phyloP scores from a whole-genome alignment of 35 echinoderm and acorn worm genomes.

The Hemicentrotus pulcherrimus region DNA sequence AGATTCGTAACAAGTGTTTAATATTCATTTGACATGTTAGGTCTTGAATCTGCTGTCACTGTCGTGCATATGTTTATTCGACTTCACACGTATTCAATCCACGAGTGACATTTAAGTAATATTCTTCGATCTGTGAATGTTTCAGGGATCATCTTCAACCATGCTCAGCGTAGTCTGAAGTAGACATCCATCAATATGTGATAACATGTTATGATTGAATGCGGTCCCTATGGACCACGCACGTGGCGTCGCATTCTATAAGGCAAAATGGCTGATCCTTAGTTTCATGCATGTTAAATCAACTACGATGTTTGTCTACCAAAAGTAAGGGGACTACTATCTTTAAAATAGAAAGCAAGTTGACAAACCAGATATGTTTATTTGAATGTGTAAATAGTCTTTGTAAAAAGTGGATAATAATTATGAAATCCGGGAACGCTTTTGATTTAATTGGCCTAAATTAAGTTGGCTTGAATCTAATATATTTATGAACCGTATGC shows the following conservation, averaged over 20 bases:
- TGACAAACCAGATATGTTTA: background rate
- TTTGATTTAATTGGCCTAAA: background rate
- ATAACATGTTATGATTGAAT: constrained; percentile 14
- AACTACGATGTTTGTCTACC: background rate
- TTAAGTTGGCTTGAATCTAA: background rate
- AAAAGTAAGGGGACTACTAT: background rate
- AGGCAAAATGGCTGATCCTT: background rate
- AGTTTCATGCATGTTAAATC: background rate
- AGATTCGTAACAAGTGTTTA: too few species aligned
- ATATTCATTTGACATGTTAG: too few species aligned
- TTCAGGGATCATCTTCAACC: background rate
- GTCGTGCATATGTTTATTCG: background rate
- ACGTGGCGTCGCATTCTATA: background rate
- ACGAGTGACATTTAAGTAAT: background rate
- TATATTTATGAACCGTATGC: too few species aligned
- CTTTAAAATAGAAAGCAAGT: background rate
- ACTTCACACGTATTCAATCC: background rate
- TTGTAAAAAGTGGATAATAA: background rate
- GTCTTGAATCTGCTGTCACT: too few species aligned
- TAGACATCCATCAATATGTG: background rate
- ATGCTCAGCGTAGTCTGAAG: background rate
- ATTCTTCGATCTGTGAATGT: background rate
- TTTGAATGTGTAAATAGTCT: too few species aligned
- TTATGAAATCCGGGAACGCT: background rate
- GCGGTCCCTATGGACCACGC: background rate